A percentile compares a stretch with the other conserved stretches of the same genome.
These are phyloP conservation scores for Vulpes lagopus DNA, from an alignment of 2,113 vertebrate genomes.

Conservation along the genomic window DNA sequence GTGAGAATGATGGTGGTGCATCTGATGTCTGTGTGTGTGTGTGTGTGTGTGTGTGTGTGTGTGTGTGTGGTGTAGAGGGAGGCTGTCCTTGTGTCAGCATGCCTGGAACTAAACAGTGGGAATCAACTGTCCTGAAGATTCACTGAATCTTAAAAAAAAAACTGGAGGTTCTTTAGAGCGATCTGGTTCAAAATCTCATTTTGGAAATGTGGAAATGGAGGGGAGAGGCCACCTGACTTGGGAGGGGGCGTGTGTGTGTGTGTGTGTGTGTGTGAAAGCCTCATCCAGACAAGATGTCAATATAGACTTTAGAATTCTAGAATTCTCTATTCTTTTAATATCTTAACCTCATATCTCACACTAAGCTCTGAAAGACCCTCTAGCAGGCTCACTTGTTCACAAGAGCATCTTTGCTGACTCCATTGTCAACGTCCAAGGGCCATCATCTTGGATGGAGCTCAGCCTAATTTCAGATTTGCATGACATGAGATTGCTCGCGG, in stretches of 20 bases:
- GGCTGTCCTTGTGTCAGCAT: background rate
- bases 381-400: background rate
- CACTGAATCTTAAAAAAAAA: background rate
- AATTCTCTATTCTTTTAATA: background rate
- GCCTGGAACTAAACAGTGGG: background rate
- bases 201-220: constrained; percentile 13
- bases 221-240: background rate
- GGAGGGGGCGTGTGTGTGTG: background rate
- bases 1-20: background rate
- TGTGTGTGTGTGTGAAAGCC: background rate
- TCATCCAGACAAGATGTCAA: background rate
- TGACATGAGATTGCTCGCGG: background rate
- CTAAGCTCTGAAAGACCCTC: background rate
- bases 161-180: background rate
- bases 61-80: background rate
- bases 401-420: background rate
- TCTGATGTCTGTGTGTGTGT: background rate
- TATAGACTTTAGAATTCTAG: background rate
- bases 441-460: background rate
- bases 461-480: background rate
- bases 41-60: background rate
- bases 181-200: background rate
- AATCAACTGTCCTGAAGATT: background rate
- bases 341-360: background rate
- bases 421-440: background rate